Evolutionary conservation across 1,140 invertebrate genomes (phyloP).

Genomic region (Nixonia krombeini): DNA sequence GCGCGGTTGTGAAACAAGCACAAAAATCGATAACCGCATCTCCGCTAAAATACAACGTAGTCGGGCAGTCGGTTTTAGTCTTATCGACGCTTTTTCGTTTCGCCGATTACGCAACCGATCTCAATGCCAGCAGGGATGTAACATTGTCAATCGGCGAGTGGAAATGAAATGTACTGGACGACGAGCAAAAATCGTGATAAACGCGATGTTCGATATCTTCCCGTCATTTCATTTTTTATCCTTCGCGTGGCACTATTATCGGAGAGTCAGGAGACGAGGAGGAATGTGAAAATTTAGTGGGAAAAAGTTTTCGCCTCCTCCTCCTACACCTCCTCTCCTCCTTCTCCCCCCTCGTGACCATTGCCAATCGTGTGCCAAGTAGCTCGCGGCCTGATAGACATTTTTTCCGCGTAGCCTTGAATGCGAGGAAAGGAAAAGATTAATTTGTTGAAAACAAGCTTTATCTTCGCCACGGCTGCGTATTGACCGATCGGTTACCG

Average conservation of each 20-base stretch:
- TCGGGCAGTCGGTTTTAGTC: slow-evolving; percentile 44
- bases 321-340: too few relatives aligned
- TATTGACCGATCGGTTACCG: slow-evolving; percentile 17
- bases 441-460: slow-evolving; percentile 60
- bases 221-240: background rate
- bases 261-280: background rate
- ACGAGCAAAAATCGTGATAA: slow-evolving; percentile 16
- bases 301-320: too few relatives aligned
- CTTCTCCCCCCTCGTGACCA: too few relatives aligned
- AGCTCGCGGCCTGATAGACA: slow-evolving; percentile 32
- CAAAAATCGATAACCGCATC: slow-evolving; percentile 46
- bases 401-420: slow-evolving; percentile 40
- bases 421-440: slow-evolving; percentile 50
- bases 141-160: slow-evolving; percentile 16
- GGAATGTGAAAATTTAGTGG: slow-evolving; percentile 13
- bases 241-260: slow-evolving; percentile 2
- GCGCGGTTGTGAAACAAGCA: slow-evolving; percentile 40
- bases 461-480: slow-evolving; percentile 46
- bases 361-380: slow-evolving; percentile 5
- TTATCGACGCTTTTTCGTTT: slow-evolving; percentile 45
- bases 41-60: slow-evolving; percentile 45
- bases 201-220: slow-evolving; percentile 1
- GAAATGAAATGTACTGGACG: slow-evolving; percentile 34
- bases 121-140: slow-evolving; percentile 35
- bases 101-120: slow-evolving; percentile 42